Conservation (phyloP, 2,888 invertebrate species). For the Trachelus tabidus region DNA sequence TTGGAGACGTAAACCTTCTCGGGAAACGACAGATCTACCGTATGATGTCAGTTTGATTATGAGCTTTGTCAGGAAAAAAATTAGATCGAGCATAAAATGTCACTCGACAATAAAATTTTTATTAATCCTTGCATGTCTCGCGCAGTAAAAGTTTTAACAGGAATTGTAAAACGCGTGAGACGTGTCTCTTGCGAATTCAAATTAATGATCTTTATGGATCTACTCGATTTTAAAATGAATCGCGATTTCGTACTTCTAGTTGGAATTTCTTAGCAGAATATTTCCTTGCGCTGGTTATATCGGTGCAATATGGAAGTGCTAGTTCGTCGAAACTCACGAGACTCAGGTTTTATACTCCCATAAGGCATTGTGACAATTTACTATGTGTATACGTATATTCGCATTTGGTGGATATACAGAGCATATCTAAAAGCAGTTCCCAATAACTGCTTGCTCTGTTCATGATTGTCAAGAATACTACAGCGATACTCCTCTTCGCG, state of each 20-base stretch:
- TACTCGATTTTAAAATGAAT: not conserved
- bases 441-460: not conserved
- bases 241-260: not conserved
- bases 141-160: not conserved
- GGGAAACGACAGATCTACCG: not conserved
- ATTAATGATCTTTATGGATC: not conserved
- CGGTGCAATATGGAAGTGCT: not conserved
- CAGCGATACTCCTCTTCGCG: not conserved
- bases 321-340: not conserved
- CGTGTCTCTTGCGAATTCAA: not conserved
- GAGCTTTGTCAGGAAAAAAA: not conserved
- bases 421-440: not conserved
- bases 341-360: not conserved
- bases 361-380: not conserved
- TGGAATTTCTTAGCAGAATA: not conserved
- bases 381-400: not conserved
- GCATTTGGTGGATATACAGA: not conserved
- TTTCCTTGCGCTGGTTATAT: not conserved
- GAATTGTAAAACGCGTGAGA: not conserved
- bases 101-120: not conserved
- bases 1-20: not conserved
- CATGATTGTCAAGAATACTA: not conserved
- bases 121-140: not conserved
- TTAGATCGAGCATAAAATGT: not conserved
- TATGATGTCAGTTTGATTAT: not conserved